These are phyloP conservation scores for Dendroctonus valens DNA, from an alignment of 1,140 invertebrate species.

Conservation along the genomic window DNA sequence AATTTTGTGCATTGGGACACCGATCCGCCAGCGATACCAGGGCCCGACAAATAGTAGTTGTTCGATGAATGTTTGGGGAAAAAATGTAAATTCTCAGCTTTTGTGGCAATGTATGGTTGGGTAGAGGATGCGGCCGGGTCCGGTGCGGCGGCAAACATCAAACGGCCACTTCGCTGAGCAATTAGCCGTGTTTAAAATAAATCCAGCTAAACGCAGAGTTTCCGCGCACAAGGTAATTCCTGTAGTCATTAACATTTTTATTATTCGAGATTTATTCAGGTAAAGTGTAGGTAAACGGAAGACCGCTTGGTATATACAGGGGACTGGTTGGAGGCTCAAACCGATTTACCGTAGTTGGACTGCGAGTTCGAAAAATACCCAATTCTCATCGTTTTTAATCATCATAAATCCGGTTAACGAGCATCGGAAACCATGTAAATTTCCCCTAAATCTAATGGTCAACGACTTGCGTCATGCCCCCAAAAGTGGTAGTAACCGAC, in stretches of 20 bases:
- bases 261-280: conserved; percentile 13
- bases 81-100: too few species aligned
- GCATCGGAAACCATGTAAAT: conserved; percentile 17
- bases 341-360: neutral
- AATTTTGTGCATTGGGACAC: conserved; percentile 8
- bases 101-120: too few species aligned
- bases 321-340: too few species aligned
- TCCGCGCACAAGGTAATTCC: conserved; percentile 21
- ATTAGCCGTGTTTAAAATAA: conserved; percentile 24
- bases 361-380: too few species aligned
- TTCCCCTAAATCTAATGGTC: conserved; percentile 17
- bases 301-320: too few species aligned
- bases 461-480: conserved; percentile 19
- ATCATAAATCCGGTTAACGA: conserved; percentile 30
- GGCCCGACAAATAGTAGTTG: too few species aligned
- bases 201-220: conserved; percentile 17
- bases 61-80: too few species aligned
- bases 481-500: conserved; percentile 29
- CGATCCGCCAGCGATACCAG: too few species aligned
- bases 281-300: neutral
- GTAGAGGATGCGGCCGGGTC: neutral
- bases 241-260: conserved; percentile 21
- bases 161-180: conserved; percentile 16
- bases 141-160: conserved; percentile 13
- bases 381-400: conserved; percentile 31